phyloP scores from a whole-genome alignment of 2,113 vertebrate genomes.

The Etheostoma cragini region DNA sequence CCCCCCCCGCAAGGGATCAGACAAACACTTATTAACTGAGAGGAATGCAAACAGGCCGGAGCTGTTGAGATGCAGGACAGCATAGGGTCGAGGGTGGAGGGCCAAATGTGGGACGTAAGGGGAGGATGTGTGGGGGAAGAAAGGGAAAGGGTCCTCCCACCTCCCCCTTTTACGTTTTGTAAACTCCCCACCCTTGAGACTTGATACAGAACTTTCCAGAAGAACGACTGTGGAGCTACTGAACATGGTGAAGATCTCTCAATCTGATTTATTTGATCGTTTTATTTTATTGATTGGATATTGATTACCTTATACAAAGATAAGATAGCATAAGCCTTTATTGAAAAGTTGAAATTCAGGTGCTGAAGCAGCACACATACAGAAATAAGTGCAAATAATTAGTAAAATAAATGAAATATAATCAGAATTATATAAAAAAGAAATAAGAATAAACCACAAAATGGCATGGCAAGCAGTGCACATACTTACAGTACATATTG shows the following conservation, averaged over 20 bases:
- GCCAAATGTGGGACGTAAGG: neutral
- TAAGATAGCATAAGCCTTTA: too few species aligned
- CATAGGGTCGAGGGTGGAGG: slow-evolving; percentile 38
- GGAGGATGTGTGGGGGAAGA: slow-evolving; percentile 2
- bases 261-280: neutral
- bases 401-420: too few species aligned
- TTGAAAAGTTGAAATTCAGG: too few species aligned
- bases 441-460: too few species aligned
- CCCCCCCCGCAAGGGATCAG: slow-evolving; percentile 66
- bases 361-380: too few species aligned
- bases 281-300: neutral
- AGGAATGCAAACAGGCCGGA: slow-evolving; percentile 86
- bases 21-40: slow-evolving; percentile 87
- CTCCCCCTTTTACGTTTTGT: slow-evolving; percentile 21
- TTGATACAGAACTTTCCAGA: slow-evolving; percentile 49
- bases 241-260: neutral
- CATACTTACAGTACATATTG: too few species aligned
- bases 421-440: too few species aligned
- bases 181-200: slow-evolving; percentile 46
- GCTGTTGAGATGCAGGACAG: slow-evolving; percentile 63
- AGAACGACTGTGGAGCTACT: neutral
- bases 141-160: slow-evolving; percentile 21
- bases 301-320: neutral
- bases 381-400: too few species aligned
- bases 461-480: too few species aligned